phyloP scores from a whole-genome alignment of 2,888 invertebrate genomes.

The Xiphydria camelus region DNA sequence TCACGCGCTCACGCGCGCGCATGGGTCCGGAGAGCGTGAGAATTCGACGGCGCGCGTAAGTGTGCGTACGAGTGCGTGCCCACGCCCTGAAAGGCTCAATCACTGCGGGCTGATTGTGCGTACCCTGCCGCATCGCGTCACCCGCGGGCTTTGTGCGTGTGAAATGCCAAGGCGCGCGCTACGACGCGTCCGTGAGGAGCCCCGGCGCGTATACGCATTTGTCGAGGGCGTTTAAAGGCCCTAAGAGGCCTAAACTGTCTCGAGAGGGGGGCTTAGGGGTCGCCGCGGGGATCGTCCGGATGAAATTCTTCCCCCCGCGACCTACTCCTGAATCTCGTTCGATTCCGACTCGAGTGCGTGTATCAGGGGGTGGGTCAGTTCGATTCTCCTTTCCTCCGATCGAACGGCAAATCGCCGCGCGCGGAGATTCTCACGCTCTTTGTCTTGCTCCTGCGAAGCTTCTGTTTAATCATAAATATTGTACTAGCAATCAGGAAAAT shows the following conservation, averaged over 20 bases:
- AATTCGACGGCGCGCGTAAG: constrained; percentile 22
- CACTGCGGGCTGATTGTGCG: constrained; percentile 48
- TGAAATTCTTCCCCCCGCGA: background rate
- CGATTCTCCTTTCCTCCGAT: too few relatives aligned
- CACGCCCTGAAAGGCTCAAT: constrained; percentile 47
- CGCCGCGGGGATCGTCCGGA: too few relatives aligned
- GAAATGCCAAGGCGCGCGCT: constrained; percentile 23
- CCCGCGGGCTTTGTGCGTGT: constrained; percentile 26
- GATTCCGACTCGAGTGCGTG: too few relatives aligned
- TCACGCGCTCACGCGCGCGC: background rate
- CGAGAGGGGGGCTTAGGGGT: constrained; percentile 15
- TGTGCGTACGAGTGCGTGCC: constrained; percentile 38
- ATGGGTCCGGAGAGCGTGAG: background rate
- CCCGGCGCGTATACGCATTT: background rate
- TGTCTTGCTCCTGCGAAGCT: too few relatives aligned
- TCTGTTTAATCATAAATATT: too few relatives aligned
- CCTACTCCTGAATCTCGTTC: too few relatives aligned
- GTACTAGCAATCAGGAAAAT: too few relatives aligned
- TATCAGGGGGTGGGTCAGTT: too few relatives aligned
- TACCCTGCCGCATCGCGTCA: constrained; percentile 39
- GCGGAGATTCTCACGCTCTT: too few relatives aligned
- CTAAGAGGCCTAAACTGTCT: constrained; percentile 20
- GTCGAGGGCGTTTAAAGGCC: constrained; percentile 24
- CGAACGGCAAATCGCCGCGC: too few relatives aligned
- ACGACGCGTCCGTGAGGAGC: constrained; percentile 8